A percentile compares a stretch with the other conserved stretches of the same genome.
These are phyloP conservation scores for Drosophila rubida DNA, from an alignment of 2,888 invertebrate species.

Conservation along the genomic window DNA sequence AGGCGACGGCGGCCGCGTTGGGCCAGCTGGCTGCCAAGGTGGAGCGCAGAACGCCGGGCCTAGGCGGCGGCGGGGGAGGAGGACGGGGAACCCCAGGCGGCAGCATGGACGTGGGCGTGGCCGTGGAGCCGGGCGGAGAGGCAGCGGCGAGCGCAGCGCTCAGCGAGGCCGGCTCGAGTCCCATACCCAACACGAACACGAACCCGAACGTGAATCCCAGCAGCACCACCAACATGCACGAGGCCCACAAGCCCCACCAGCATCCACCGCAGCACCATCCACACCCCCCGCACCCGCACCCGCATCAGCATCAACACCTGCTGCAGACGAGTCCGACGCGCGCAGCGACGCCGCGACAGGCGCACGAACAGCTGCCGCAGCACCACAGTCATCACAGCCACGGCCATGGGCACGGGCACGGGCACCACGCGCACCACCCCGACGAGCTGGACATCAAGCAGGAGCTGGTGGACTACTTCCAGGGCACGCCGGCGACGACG, in stretches of 20 bases:
- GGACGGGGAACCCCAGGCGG: conserved; percentile 21
- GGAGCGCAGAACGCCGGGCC: conserved; percentile 71
- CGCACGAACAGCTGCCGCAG: conserved; percentile 63
- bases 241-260: conserved; percentile 67
- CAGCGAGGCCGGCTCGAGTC: conserved; percentile 78
- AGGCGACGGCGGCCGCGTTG: conserved; percentile 60
- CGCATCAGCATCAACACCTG: conserved; percentile 45
- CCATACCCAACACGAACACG: conserved; percentile 79
- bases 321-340: conserved; percentile 57
- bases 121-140: conserved; percentile 32
- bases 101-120: conserved; percentile 31
- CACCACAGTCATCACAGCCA: conserved; percentile 36
- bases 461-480: conserved; percentile 82
- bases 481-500: conserved; percentile 37
- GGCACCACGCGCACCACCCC: not conserved
- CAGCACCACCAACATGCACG: conserved; percentile 70
- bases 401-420: too few species aligned
- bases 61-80: not conserved
- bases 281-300: not conserved
- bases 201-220: conserved; percentile 14
- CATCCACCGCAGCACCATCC: not conserved
- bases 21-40: conserved; percentile 72
- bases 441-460: conserved; percentile 83
- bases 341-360: conserved; percentile 63
- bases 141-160: conserved; percentile 8